phyloP scores from a whole-genome alignment of 2,797 vertebrate species.

The Sebastes vulpes region DNA sequence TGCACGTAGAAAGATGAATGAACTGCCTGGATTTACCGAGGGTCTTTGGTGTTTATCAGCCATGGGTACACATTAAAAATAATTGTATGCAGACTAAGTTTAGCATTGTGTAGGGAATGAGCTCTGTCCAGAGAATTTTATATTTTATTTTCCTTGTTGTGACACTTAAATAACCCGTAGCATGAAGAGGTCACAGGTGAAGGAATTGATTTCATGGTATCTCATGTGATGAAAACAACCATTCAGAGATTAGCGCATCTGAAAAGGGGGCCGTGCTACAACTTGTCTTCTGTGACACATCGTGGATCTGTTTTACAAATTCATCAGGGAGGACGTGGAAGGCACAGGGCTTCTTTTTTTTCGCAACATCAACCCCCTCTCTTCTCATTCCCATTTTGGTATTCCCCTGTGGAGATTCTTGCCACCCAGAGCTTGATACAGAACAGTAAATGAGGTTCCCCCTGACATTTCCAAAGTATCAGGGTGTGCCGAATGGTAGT shows the following conservation, averaged over 20 bases:
- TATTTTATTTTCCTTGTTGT: slow-evolving; percentile 30
- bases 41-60: neutral
- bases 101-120: neutral
- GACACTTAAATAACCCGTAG: slow-evolving; percentile 64
- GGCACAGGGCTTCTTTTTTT: slow-evolving; percentile 50
- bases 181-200: slow-evolving; percentile 72
- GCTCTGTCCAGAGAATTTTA: neutral
- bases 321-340: slow-evolving; percentile 67
- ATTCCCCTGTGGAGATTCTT: slow-evolving; percentile 73
- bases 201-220: slow-evolving; percentile 81
- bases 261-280: slow-evolving; percentile 66
- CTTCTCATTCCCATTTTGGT: slow-evolving; percentile 63
- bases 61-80: neutral
- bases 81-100: neutral
- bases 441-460: slow-evolving; percentile 74
- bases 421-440: slow-evolving; percentile 67
- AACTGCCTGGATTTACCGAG: neutral
- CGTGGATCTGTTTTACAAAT: slow-evolving; percentile 71
- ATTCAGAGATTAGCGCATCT: slow-evolving; percentile 73
- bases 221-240: slow-evolving; percentile 73
- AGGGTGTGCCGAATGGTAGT: slow-evolving; percentile 83
- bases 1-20: neutral
- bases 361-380: slow-evolving; percentile 26
- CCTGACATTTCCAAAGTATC: slow-evolving; percentile 71
- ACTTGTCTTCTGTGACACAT: slow-evolving; percentile 62